Base-by-base conservation (phyloP, 2,888 invertebrate genomes). In the Marronus borbonicus region DNA sequence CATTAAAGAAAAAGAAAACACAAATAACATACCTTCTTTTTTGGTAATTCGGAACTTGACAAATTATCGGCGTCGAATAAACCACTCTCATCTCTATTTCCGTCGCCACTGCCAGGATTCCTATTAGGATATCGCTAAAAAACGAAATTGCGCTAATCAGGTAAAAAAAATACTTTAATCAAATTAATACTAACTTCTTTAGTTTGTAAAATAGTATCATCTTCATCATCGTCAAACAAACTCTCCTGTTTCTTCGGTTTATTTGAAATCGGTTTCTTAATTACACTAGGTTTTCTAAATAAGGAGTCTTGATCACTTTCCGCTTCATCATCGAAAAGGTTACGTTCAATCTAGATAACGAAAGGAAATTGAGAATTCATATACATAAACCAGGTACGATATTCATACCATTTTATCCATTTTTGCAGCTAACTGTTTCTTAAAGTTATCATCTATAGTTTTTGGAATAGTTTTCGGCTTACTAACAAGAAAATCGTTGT, bases 261-360 rank as follows among this genome's bases (percentile, higher is more conserved):
- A 72, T 17, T 36, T 36, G 20, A 5, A 10, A 24, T 20, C 8
- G 2, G 58, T 58, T 17, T 72, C n/a, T 36, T 36, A 10, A 39
- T 58, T 58, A 5, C 12, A 7, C n/a, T 39, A 20, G 55, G 3
- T 10, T 58, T 72, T 20, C 4, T 39, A 36, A 72, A 72, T 75
- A 87, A 85, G 36, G 85, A 81, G 76, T 85, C 86, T 28, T 87
- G 85, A 74, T 87, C 86, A 65, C 84, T 83, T 3, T 85, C 85
- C 49, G 86, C 86, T n/a, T 84, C 84, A 14, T 86, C 87, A 80
- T 87, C 87, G 77, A 88, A 88, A 5, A 87, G 81, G 44, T 84
- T 81, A 81, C 84, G 80, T 82, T 82, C 74, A 76, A 86, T 82
- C 7, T 85, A 82, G 52, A 74, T 82, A 44, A 44, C 12, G 8